Evolutionary conservation across 2,888 invertebrate species (phyloP).

Genomic region (Dryobotodes eremita): DNA sequence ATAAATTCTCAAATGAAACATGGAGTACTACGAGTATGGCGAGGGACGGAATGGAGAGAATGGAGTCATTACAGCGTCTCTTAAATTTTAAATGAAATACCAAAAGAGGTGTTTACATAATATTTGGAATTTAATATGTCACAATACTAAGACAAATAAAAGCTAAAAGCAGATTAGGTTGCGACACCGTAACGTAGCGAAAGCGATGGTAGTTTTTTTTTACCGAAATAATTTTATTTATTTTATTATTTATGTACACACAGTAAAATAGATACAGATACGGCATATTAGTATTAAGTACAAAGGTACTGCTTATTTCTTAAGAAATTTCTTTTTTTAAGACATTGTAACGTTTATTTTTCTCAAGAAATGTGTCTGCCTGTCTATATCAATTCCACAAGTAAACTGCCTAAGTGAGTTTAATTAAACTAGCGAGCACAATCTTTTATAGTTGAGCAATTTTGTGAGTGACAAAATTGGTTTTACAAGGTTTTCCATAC

Average conservation of each 20-base stretch:
- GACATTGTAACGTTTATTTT: background rate
- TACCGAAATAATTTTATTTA: background rate
- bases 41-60: conserved; percentile 23
- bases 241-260: too few species aligned
- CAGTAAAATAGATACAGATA: too few species aligned
- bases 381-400: background rate
- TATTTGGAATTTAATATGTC: conserved; percentile 41
- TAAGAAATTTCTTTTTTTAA: too few species aligned
- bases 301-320: too few species aligned
- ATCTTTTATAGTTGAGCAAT: background rate
- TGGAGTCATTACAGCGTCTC: conserved; percentile 41
- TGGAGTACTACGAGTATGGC: conserved; percentile 35
- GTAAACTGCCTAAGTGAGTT: background rate
- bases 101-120: conserved; percentile 33
- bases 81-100: conserved; percentile 58
- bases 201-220: background rate
- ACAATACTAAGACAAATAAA: conserved; percentile 22
- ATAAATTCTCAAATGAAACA: conserved; percentile 60
- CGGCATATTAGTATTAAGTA: too few species aligned
- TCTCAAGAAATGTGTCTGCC: background rate
- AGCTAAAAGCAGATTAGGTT: conserved; percentile 20
- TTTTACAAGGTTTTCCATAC: background rate
- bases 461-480: background rate
- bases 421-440: background rate
- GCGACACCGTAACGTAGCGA: background rate